A percentile compares a stretch with the other conserved stretches of the same genome.
phyloP scores from a whole-genome alignment of 1,140 invertebrate genomes.

The Bombus impatiens region DNA sequence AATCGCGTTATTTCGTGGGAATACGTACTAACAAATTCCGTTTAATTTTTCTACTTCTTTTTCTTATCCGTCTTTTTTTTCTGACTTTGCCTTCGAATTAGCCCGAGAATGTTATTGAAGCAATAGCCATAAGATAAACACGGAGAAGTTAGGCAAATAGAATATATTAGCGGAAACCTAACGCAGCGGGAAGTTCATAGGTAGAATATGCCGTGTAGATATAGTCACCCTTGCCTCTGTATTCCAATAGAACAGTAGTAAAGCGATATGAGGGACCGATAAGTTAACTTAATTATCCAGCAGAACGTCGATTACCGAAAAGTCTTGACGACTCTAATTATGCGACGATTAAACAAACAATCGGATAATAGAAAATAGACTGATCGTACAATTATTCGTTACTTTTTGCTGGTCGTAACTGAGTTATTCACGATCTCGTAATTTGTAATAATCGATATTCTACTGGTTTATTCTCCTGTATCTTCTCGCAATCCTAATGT shows the following conservation, averaged over 20 bases:
- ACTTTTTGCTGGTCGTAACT: background rate
- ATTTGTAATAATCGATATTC: slow-evolving; percentile 11
- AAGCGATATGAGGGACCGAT: slow-evolving; percentile 19
- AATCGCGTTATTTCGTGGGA: background rate
- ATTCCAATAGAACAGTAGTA: slow-evolving; percentile 36
- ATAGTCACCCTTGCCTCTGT: slow-evolving; percentile 52
- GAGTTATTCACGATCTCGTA: background rate
- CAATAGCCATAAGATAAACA: slow-evolving; percentile 7
- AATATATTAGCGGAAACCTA: slow-evolving; percentile 39
- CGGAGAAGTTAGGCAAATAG: slow-evolving; percentile 24
- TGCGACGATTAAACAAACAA: background rate
- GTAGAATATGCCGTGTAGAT: slow-evolving; percentile 42
- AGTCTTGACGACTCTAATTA: background rate
- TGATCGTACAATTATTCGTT: background rate
- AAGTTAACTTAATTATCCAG: slow-evolving; percentile 32
- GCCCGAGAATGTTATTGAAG: slow-evolving; percentile 33
- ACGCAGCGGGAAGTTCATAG: slow-evolving; percentile 17
- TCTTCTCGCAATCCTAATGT: background rate
- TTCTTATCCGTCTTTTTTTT: background rate
- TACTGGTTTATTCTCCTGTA: background rate
- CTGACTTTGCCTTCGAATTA: background rate
- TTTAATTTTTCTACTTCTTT: background rate
- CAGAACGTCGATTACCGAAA: slow-evolving; percentile 28
- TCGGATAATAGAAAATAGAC: background rate
- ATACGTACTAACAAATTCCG: background rate